These are phyloP conservation scores for Mythimna albipuncta DNA, from an alignment of 2,888 invertebrate species.

Conservation along the genomic window DNA sequence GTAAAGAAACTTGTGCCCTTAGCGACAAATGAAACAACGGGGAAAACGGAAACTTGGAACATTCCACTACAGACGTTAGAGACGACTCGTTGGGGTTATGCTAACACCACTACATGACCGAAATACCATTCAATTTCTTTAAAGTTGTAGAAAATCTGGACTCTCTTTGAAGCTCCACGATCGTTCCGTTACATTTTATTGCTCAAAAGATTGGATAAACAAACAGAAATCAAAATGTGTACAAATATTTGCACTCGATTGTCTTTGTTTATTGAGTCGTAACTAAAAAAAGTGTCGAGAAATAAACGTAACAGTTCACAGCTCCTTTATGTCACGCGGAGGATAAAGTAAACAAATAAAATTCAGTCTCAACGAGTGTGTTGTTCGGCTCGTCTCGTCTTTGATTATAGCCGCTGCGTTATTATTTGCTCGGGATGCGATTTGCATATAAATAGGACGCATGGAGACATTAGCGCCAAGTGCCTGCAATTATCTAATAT, in stretches of 20 bases:
- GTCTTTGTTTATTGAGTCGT: constrained; percentile 86
- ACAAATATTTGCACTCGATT: constrained; percentile 85
- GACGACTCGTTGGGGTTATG: constrained; percentile 45
- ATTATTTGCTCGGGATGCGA: constrained; percentile 54
- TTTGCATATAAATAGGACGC: constrained; percentile 50
- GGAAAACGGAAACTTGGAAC: constrained; percentile 63
- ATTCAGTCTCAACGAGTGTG: constrained; percentile 74
- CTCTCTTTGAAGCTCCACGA: constrained; percentile 35
- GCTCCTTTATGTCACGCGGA: constrained; percentile 81
- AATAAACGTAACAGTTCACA: constrained; percentile 83
- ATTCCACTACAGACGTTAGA: constrained; percentile 59
- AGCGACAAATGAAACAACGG: constrained; percentile 68
- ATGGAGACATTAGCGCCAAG: constrained; percentile 26
- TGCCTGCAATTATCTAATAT: constrained; percentile 43
- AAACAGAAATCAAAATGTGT: constrained; percentile 75
- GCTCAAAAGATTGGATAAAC: constrained; percentile 58
- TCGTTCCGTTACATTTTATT: constrained; percentile 51
- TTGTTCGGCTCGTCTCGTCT: constrained; percentile 52
- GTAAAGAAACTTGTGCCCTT: constrained; percentile 70
- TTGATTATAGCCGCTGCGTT: constrained; percentile 51
- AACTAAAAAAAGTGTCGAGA: constrained; percentile 81
- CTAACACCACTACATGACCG: constrained; percentile 36
- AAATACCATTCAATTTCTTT: constrained; percentile 46
- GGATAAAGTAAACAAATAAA: constrained; percentile 85
- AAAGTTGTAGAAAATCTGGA: constrained; percentile 36